phyloP scores from a whole-genome alignment of 2,797 vertebrate genomes.

The Xiphorhynchus erythropygius region DNA sequence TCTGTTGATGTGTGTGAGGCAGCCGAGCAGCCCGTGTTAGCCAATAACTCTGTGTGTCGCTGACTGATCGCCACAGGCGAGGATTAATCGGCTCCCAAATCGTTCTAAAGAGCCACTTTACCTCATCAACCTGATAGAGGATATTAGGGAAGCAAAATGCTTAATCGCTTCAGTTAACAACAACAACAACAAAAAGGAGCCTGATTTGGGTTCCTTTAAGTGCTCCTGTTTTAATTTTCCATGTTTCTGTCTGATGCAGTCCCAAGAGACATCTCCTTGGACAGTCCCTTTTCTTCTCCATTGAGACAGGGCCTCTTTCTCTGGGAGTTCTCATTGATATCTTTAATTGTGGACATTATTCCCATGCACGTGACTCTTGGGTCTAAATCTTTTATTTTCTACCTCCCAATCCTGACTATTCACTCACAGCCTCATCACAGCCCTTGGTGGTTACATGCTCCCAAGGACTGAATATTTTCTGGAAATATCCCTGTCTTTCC shows the following conservation, averaged over 20 bases:
- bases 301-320: constrained; percentile 48
- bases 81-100: constrained; percentile 59
- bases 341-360: constrained; percentile 54
- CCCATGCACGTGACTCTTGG: not conserved
- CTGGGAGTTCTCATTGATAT: constrained; percentile 37
- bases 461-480: not conserved
- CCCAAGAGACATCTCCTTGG: constrained; percentile 51
- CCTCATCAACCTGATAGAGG: constrained; percentile 56
- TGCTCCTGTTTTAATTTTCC: constrained; percentile 12
- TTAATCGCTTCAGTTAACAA: constrained; percentile 60
- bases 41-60: constrained; percentile 16
- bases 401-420: not conserved
- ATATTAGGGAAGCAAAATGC: constrained; percentile 48
- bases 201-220: constrained; percentile 34
- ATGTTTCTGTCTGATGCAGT: constrained; percentile 49
- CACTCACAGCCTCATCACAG: not conserved
- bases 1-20: constrained; percentile 13
- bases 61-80: constrained; percentile 42
- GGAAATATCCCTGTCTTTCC: not conserved
- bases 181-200: constrained; percentile 40
- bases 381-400: constrained; percentile 19
- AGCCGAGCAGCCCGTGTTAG: not conserved
- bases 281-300: constrained; percentile 44
- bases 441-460: not conserved
- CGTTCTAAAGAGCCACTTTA: constrained; percentile 49